These are phyloP conservation scores for Alligator sinensis DNA, from an alignment of 2,113 vertebrate species.

Conservation along the genomic window DNA sequence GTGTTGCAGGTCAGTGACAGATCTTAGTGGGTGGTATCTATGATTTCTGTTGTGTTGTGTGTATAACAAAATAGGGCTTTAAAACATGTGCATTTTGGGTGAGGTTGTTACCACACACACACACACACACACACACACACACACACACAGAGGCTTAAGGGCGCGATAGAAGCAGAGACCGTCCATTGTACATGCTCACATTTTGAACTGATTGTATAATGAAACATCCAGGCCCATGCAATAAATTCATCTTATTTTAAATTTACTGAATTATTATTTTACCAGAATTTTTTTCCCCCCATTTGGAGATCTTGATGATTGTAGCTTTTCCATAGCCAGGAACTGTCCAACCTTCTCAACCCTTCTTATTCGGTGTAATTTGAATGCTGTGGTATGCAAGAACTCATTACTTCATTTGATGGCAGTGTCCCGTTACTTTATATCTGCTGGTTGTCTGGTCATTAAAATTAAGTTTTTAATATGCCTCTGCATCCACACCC, in stretches of 20 bases:
- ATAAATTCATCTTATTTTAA: background rate
- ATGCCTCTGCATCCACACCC: background rate
- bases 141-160: background rate
- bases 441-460: background rate
- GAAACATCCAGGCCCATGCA: background rate
- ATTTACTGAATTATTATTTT: background rate
- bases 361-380: background rate
- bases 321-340: background rate
- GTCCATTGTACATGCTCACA: background rate
- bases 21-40: background rate
- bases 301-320: background rate
- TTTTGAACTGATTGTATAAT: background rate
- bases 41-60: background rate
- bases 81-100: background rate
- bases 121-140: background rate
- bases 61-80: background rate
- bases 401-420: background rate
- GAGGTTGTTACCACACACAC: background rate
- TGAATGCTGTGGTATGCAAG: background rate
- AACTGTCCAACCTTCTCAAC: background rate
- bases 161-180: background rate
- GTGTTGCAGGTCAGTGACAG: background rate
- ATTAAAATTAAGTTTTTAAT: background rate
- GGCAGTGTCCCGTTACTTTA: background rate
- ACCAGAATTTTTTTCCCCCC: background rate